Percentiles rank a stretch among this genome's conserved stretches.
phyloP scores from a whole-genome alignment of 2,888 invertebrate genomes.

The Scaptomyza flava region DNA sequence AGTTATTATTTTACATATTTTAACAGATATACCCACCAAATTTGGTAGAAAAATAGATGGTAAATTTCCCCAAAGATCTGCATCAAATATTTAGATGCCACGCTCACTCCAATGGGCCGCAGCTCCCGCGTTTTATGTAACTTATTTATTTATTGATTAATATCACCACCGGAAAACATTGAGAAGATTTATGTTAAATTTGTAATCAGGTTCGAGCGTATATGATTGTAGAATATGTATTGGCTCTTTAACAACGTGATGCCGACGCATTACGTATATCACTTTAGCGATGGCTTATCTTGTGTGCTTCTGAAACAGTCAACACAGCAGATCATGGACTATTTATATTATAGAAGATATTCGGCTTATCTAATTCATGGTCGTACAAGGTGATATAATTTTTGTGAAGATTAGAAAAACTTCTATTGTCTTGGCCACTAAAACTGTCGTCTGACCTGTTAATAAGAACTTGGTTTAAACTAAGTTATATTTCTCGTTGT shows the following conservation, averaged over 20 bases:
- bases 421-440: constrained; percentile 15
- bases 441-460: constrained; percentile 2
- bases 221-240: no score
- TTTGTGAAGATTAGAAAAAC: constrained; percentile 57
- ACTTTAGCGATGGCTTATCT: constrained; percentile 25
- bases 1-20: no score
- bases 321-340: constrained; percentile 42
- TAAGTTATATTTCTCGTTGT: constrained; percentile 13
- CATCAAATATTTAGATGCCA: no score
- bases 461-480: constrained; percentile 19
- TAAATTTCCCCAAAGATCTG: no score
- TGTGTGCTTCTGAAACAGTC: constrained; percentile 1
- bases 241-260: neutral
- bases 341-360: constrained; percentile 42
- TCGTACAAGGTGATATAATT: constrained; percentile 30
- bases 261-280: constrained; percentile 21
- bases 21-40: no score
- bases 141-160: no score
- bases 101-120: no score
- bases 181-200: no score
- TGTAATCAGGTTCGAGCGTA: no score
- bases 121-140: no score
- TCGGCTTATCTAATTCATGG: constrained; percentile 39
- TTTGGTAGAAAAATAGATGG: no score
- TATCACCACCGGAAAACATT: no score